Conservation (phyloP, 2,888 invertebrate genomes). For the Philereme vetulata region DNA sequence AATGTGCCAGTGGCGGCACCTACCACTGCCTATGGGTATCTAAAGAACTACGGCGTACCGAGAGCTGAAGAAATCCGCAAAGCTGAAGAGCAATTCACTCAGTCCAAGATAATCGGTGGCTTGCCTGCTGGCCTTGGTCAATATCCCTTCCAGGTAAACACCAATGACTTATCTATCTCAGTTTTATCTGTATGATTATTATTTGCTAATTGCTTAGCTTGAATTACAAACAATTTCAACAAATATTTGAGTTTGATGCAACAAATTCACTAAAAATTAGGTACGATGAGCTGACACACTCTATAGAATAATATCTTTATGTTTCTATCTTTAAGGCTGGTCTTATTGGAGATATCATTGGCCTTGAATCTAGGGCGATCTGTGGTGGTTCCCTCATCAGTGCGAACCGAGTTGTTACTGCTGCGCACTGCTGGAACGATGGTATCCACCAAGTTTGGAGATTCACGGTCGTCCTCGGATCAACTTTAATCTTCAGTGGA, state of each 20-base stretch:
- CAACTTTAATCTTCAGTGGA: slow-evolving; percentile 53
- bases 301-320: not conserved
- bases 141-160: slow-evolving; percentile 51
- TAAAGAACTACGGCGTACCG: slow-evolving; percentile 54
- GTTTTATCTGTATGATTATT: slow-evolving; percentile 3
- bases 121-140: slow-evolving; percentile 48
- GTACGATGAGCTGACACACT: not conserved
- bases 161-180: slow-evolving; percentile 9
- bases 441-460: slow-evolving; percentile 54
- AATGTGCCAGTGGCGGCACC: slow-evolving; percentile 20
- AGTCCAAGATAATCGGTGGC: slow-evolving; percentile 52
- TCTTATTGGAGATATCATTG: slow-evolving; percentile 42
- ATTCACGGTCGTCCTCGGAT: slow-evolving; percentile 60
- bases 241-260: no score
- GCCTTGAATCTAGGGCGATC: slow-evolving; percentile 40
- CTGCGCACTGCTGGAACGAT: slow-evolving; percentile 65
- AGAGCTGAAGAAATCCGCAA: slow-evolving; percentile 50
- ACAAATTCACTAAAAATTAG: no score
- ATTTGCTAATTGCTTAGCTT: not conserved
- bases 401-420: slow-evolving; percentile 47
- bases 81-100: slow-evolving; percentile 44
- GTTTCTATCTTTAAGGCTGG: slow-evolving; percentile 43
- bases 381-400: slow-evolving; percentile 62
- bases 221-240: not conserved
- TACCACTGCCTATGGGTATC: slow-evolving; percentile 51